Evolutionary conservation across 2,113 vertebrate species (phyloP).

Genomic region (Caretta caretta): DNA sequence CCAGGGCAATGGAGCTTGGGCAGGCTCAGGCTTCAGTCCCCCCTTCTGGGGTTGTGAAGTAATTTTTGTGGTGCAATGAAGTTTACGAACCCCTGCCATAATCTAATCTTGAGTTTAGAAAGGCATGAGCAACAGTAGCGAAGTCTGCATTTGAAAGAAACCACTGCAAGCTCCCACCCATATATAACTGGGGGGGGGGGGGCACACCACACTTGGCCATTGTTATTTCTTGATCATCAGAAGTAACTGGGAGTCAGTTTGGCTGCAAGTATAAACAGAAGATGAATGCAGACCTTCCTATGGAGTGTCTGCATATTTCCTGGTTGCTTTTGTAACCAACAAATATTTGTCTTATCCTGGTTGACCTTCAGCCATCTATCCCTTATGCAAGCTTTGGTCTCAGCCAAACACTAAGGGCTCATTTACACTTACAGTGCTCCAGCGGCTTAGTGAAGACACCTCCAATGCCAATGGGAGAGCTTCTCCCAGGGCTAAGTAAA

Average conservation of each 20-base stretch:
- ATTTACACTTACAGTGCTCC: background rate
- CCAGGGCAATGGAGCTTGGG: too few relatives aligned
- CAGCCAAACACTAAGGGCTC: background rate
- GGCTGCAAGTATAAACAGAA: background rate
- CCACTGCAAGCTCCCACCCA: background rate
- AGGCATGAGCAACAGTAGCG: background rate
- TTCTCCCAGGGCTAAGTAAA: background rate
- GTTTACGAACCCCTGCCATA: too few relatives aligned
- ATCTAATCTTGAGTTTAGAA: background rate
- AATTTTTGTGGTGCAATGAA: too few relatives aligned
- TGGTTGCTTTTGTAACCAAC: background rate
- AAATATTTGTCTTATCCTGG: background rate
- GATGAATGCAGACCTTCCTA: background rate
- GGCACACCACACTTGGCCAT: background rate
- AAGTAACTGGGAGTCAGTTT: background rate
- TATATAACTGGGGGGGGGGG: background rate
- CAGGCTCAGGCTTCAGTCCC: too few relatives aligned
- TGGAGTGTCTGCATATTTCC: accelerated
- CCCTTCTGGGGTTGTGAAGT: too few relatives aligned
- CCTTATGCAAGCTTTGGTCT: background rate
- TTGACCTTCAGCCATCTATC: background rate
- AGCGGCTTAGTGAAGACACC: background rate
- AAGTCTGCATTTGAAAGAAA: background rate
- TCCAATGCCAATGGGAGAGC: background rate
- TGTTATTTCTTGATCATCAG: background rate